Evolutionary conservation across 2,113 vertebrate species (phyloP), one percentile per base, ranked within the genome.

Genomic region (Dasyornis broadbenti): DNA sequence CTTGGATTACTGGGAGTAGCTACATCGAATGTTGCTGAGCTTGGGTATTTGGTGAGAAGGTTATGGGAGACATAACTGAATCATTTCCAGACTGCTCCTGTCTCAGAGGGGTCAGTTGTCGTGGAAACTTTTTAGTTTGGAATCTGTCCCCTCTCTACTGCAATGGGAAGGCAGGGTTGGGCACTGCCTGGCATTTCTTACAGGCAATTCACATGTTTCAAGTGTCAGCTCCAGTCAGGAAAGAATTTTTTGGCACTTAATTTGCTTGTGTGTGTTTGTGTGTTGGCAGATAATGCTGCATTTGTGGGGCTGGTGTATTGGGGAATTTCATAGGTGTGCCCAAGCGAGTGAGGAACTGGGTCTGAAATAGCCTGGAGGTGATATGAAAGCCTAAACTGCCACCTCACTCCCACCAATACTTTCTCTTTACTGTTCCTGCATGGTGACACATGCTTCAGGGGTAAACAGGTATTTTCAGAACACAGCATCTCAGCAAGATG

Each of bases 161-260:
- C 53, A 35, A 13, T 28, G 71, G 42, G 50, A 76, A 69, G n/a
- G 70, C 79, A 72, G 59, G 50, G 20, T 28, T 91, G 66, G 73
- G n/a, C 18, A 20, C 75, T 64, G 77, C 40, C 52, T 72, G 59
- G 22, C 37, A 57, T 87, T 82, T 90, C 70, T 87, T 82, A 18
- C 18, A 16, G 82, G 45, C 8, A 3, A 66, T 91, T 93, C 57
- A 59, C 42, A 26, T 2, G 26, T 87, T 96, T 95, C 65, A 71
- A 71, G 53, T 72, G 40, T 85, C 78, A 90, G n/a, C 57, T 87
- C 14, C 26, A 53, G 54, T 33, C 54, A 53, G 69, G 75, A 76
- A 59, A 47, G 21, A 71, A 56, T 64, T 39, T 87, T 91, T 82
- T 95, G 78, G 54, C 82, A 42, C 39, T 73, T 85, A n/a, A 52